Evolutionary conservation across 2,113 vertebrate genomes (phyloP).

Genomic region (Tachysurus vachellii): DNA sequence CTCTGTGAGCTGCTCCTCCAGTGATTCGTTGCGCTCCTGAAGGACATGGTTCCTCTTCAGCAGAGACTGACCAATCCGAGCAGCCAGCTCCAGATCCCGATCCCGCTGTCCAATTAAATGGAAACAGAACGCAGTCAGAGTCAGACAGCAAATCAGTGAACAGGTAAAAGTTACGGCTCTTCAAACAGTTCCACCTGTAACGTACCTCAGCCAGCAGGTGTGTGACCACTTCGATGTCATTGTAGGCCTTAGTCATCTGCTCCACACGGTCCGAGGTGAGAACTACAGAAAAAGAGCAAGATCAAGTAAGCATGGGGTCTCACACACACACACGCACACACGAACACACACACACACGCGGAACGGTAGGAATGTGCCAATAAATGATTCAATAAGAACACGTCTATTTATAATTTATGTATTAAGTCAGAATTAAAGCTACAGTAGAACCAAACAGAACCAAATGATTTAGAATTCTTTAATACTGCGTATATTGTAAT

Average conservation of each 20-base stretch:
- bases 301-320: neutral
- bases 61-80: constrained; percentile 94
- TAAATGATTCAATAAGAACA: neutral
- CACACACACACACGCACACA: neutral
- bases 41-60: constrained; percentile 90
- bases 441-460: neutral
- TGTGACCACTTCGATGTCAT: constrained; percentile 90
- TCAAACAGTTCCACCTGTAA: neutral
- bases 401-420: neutral
- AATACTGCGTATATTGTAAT: too few species aligned
- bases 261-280: constrained; percentile 82
- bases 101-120: constrained; percentile 78
- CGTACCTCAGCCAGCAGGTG: constrained; percentile 91
- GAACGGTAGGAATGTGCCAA: neutral
- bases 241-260: constrained; percentile 86
- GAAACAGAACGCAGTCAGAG: neutral
- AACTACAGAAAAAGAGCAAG: constrained; percentile 72
- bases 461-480: too few species aligned
- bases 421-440: neutral
- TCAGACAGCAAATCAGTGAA: constrained; percentile 27
- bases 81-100: constrained; percentile 92
- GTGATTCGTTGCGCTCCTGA: constrained; percentile 86
- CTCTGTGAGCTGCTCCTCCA: constrained; percentile 92
- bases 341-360: neutral
- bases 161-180: neutral